phyloP scores from a whole-genome alignment of 2,888 invertebrate species.

The Trachelus stipa region DNA sequence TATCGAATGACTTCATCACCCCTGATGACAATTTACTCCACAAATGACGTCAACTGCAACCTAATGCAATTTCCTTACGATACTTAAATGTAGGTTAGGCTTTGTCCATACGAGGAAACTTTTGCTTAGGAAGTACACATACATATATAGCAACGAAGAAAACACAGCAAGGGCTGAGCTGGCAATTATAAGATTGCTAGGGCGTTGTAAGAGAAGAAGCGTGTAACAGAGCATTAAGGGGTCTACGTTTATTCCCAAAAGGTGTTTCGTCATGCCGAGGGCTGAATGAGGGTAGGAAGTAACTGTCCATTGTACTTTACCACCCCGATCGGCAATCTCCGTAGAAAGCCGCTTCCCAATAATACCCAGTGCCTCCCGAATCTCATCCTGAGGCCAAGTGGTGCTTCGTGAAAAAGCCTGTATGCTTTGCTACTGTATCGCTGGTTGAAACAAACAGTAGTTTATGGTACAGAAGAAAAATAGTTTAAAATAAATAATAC shows the following conservation, averaged over 20 bases:
- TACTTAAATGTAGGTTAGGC: neutral
- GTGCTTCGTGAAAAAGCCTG: neutral
- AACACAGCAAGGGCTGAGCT: slow-evolving; percentile 12
- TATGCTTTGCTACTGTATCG: neutral
- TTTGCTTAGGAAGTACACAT: neutral
- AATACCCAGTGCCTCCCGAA: neutral
- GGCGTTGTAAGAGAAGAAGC: slow-evolving; percentile 18
- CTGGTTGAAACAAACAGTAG: neutral
- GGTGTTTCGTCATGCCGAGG: slow-evolving; percentile 1
- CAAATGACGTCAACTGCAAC: neutral
- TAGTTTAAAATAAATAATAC: neutral
- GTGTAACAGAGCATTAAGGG: slow-evolving; percentile 21
- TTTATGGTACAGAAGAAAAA: neutral
- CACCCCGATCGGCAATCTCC: neutral
- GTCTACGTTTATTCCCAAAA: slow-evolving; percentile 6
- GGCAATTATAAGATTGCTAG: slow-evolving; percentile 27
- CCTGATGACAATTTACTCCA: neutral
- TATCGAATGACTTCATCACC: neutral
- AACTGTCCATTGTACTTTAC: slow-evolving; percentile 2
- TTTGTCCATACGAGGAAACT: neutral
- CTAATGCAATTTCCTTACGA: neutral
- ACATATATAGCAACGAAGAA: neutral
- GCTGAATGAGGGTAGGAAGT: neutral
- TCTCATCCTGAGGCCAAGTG: neutral
- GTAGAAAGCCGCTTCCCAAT: neutral